phyloP scores from a whole-genome alignment of 2,888 invertebrate genomes.

The Xanthorhoe designata region DNA sequence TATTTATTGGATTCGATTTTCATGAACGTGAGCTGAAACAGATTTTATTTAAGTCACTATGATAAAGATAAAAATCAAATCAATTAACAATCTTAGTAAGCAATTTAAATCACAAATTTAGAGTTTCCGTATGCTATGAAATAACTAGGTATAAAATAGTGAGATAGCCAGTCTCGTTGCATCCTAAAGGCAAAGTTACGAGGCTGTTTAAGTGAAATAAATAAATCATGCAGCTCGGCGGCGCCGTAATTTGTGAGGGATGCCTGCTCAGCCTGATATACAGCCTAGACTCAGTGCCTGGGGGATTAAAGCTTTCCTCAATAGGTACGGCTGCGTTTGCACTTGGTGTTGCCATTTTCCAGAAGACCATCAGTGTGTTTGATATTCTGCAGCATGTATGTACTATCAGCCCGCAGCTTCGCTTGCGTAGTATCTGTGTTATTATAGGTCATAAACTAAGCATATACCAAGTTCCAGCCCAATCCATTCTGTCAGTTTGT shows the following conservation, averaged over 20 bases:
- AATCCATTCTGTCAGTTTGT: too few relatives aligned
- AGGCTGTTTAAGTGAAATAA: conserved; percentile 76
- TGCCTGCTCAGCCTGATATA: conserved; percentile 66
- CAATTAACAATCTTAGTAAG: too few relatives aligned
- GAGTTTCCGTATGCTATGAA: not conserved
- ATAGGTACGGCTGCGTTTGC: conserved; percentile 11
- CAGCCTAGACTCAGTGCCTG: conserved; percentile 45
- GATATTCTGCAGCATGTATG: too few relatives aligned
- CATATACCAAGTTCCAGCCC: too few relatives aligned
- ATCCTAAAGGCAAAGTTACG: conserved; percentile 58
- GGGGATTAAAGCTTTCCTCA: conserved; percentile 47
- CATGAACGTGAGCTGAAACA: too few relatives aligned
- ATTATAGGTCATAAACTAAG: too few relatives aligned
- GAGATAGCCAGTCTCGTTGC: conserved; percentile 36
- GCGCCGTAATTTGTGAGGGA: conserved; percentile 68
- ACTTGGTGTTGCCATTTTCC: conserved; percentile 4
- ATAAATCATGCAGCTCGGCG: conserved; percentile 69
- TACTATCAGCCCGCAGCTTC: too few relatives aligned
- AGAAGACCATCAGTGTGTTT: not conserved
- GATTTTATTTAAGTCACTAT: too few relatives aligned
- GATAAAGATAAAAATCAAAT: too few relatives aligned
- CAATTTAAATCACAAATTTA: not conserved
- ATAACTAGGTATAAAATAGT: conserved; percentile 11
- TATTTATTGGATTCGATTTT: too few relatives aligned
- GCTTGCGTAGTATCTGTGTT: too few relatives aligned